A percentile compares a stretch with the other conserved stretches of the same genome.
These are phyloP conservation scores for Drosophila insularis DNA, from an alignment of 1,140 invertebrate genomes.

Conservation along the genomic window DNA sequence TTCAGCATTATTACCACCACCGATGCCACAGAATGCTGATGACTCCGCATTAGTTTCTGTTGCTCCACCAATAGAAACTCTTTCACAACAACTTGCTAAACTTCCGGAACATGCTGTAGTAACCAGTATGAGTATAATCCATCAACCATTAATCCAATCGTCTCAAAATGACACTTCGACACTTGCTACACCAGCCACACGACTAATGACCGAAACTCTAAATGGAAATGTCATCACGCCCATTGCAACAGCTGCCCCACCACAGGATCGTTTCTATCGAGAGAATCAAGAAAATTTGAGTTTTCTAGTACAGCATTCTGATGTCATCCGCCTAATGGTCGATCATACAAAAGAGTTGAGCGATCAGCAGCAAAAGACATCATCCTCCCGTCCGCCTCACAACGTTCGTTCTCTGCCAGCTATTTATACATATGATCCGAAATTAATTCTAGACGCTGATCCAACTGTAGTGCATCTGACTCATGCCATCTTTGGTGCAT, in stretches of 20 bases:
- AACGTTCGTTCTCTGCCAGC: slow-evolving; percentile 38
- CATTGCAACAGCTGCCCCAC: neutral
- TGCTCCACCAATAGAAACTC: neutral
- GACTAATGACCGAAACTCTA: slow-evolving; percentile 11
- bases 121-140: neutral
- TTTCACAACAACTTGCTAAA: neutral
- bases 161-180: neutral
- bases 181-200: slow-evolving; percentile 6
- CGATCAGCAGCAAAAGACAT: slow-evolving; percentile 4
- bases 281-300: slow-evolving; percentile 28
- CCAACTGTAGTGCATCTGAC: slow-evolving; percentile 15
- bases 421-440: slow-evolving; percentile 39
- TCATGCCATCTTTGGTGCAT: slow-evolving; percentile 32
- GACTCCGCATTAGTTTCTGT: too few relatives aligned
- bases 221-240: neutral
- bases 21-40: neutral
- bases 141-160: neutral
- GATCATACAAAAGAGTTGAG: slow-evolving; percentile 44
- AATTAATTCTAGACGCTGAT: slow-evolving; percentile 22
- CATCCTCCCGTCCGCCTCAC: neutral
- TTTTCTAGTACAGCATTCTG: slow-evolving; percentile 36
- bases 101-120: neutral
- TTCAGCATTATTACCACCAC: neutral
- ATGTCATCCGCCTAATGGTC: slow-evolving; percentile 46
- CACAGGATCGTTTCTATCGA: slow-evolving; percentile 12